Evolutionary conservation across 2,888 invertebrate species (phyloP).

Genomic region (Xestia ashworthii): DNA sequence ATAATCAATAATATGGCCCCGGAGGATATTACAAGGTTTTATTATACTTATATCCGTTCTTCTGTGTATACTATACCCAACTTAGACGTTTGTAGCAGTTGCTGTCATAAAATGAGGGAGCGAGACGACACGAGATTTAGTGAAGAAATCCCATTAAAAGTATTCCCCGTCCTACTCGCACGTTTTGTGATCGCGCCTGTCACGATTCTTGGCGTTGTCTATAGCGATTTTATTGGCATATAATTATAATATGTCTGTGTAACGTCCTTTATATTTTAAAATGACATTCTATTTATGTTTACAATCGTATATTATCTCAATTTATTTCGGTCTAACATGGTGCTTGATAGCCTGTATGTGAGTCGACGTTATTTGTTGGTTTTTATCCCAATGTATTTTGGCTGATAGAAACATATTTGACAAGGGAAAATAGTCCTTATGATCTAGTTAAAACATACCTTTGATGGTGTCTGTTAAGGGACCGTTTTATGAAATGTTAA

Average conservation of each 20-base stretch:
- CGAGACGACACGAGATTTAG: conserved; percentile 4
- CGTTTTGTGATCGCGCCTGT: neutral
- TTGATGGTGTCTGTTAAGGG: neutral
- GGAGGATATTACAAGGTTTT: conserved; percentile 61
- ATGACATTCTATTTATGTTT: neutral
- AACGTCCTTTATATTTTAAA: conserved; percentile 16
- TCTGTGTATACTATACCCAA: conserved; percentile 20
- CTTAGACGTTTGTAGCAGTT: neutral
- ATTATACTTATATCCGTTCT: conserved; percentile 34
- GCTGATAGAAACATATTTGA: conserved; percentile 13
- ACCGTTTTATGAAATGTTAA: conserved; percentile 3
- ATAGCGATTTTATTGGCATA: conserved; percentile 1
- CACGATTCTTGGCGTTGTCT: neutral
- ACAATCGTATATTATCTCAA: conserved; percentile 7
- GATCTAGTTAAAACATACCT: neutral
- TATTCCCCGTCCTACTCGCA: neutral
- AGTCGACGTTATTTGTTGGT: conserved; percentile 31
- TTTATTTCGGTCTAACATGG: conserved; percentile 50
- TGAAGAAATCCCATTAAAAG: neutral
- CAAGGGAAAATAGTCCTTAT: neutral
- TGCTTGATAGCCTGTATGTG: conserved; percentile 45
- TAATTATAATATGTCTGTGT: neutral
- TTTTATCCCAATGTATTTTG: conserved; percentile 12
- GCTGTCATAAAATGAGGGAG: conserved; percentile 1
- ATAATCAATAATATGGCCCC: conserved; percentile 63